Conservation (phyloP, 2,888 invertebrate genomes). For the Poecilobothrus nobilitatus region DNA sequence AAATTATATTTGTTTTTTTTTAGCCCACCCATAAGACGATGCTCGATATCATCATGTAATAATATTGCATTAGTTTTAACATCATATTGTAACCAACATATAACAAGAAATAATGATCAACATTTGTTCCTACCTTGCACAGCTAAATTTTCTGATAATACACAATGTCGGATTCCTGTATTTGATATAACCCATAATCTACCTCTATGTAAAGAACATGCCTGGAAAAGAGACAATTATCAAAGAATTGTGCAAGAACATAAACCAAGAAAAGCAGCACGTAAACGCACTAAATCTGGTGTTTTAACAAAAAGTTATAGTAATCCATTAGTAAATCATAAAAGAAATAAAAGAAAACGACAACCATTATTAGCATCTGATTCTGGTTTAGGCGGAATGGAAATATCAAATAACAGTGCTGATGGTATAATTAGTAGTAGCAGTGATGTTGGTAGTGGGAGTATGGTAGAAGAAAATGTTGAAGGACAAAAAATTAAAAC, state of each 20-base stretch:
- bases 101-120: slow-evolving; percentile 77
- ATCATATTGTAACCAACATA: slow-evolving; percentile 74
- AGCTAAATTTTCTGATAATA: slow-evolving; percentile 67
- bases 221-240: slow-evolving; percentile 76
- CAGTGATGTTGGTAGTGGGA: neutral
- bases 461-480: neutral
- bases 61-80: slow-evolving; percentile 46
- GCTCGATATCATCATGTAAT: slow-evolving; percentile 33
- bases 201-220: slow-evolving; percentile 79
- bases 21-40: slow-evolving; percentile 32
- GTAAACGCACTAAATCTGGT: slow-evolving; percentile 13
- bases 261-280: slow-evolving; percentile 58
- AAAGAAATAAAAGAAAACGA: slow-evolving; percentile 19
- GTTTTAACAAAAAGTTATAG: slow-evolving; percentile 49
- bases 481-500: neutral
- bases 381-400: slow-evolving; percentile 10
- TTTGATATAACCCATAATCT: slow-evolving; percentile 70
- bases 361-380: slow-evolving; percentile 18
- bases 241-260: slow-evolving; percentile 66
- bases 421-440: slow-evolving; percentile 9
- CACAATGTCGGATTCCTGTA: slow-evolving; percentile 69
- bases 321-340: slow-evolving; percentile 15
- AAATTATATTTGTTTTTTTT: neutral
- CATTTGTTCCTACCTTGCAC: slow-evolving; percentile 71
- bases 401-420: slow-evolving; percentile 9